Percentiles rank a stretch among this genome's conserved stretches.
Evolutionary conservation across 2,113 vertebrate species (phyloP).

Genomic region (Orthochromis malagaraziensis): DNA sequence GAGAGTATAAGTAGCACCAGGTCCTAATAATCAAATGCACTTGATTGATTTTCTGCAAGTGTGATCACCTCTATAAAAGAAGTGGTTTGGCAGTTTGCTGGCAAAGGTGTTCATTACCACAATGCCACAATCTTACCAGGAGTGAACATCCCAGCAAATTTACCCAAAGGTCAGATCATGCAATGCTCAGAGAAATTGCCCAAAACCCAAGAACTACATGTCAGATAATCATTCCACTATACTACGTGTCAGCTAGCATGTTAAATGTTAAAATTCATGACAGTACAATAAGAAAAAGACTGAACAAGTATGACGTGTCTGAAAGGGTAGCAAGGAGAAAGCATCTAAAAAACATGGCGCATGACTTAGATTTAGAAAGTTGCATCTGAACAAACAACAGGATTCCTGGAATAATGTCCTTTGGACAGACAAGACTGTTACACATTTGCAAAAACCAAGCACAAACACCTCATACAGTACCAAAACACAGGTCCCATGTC

Average conservation of each 20-base stretch:
- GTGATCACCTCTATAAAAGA: neutral
- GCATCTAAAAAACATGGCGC: neutral
- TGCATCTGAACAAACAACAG: neutral
- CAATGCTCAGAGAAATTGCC: neutral
- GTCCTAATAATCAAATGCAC: neutral
- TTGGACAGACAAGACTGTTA: neutral
- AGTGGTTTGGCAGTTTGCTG: neutral
- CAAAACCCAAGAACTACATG: neutral
- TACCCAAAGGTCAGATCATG: neutral
- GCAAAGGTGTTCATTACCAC: neutral
- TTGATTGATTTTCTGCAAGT: neutral
- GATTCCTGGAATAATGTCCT: neutral
- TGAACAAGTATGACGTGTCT: neutral
- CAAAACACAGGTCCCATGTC: neutral
- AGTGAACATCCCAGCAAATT: neutral
- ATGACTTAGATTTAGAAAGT: neutral
- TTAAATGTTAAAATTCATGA: neutral
- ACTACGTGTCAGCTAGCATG: neutral
- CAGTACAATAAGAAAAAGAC: neutral
- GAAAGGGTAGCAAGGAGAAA: neutral
- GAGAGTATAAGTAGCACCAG: neutral
- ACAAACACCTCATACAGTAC: neutral
- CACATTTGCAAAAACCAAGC: neutral
- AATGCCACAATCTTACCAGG: neutral
- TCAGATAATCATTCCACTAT: neutral